phyloP scores from a whole-genome alignment of 2,797 vertebrate genomes.

The Leucoraja ocellata region DNA sequence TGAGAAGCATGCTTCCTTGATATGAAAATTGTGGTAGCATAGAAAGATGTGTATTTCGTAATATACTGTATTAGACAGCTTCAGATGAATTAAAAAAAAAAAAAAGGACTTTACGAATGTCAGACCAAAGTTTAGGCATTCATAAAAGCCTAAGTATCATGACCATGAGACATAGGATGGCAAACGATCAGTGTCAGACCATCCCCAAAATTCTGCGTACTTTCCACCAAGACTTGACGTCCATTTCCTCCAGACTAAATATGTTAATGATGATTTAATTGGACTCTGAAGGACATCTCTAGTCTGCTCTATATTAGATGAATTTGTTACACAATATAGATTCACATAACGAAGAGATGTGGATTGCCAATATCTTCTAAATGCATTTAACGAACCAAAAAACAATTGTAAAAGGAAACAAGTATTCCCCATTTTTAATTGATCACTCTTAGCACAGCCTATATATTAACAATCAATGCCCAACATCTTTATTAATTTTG shows the following conservation, averaged over 20 bases:
- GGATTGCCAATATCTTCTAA: not conserved
- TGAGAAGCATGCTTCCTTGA: constrained; percentile 83
- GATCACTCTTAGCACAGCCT: not conserved
- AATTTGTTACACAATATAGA: not conserved
- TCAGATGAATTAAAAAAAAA: constrained; percentile 47
- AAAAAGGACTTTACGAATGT: constrained; percentile 45
- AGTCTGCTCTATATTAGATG: not conserved
- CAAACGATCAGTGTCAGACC: constrained; percentile 42
- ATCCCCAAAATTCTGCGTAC: not conserved
- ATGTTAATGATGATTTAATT: not conserved
- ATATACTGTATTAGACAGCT: constrained; percentile 48
- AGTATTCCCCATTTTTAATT: not conserved
- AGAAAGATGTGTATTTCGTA: constrained; percentile 60
- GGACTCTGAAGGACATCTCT: not conserved
- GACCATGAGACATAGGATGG: constrained; percentile 70
- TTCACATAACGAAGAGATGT: not conserved
- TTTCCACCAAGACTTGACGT: not conserved
- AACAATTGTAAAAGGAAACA: not conserved
- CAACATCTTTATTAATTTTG: not conserved
- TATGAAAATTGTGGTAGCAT: constrained; percentile 57
- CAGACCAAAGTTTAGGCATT: constrained; percentile 66
- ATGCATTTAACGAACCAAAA: not conserved
- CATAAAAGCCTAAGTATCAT: constrained; percentile 64
- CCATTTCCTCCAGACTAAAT: not conserved
- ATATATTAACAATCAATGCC: too few relatives aligned